phyloP scores from a whole-genome alignment of 2,797 vertebrate genomes.

The Dallia pectoralis region DNA sequence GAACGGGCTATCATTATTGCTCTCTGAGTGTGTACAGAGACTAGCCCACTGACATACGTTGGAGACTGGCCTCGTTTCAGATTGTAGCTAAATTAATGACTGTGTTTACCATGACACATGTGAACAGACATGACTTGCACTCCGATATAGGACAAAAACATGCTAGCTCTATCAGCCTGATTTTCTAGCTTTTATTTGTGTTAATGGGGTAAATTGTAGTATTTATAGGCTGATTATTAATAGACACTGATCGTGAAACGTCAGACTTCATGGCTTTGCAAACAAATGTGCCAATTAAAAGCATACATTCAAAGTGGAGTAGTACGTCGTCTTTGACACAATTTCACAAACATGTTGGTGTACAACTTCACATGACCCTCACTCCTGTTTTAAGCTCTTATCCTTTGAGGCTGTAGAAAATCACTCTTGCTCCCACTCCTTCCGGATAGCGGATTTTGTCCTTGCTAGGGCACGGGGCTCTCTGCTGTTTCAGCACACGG shows the following conservation, averaged over 20 bases:
- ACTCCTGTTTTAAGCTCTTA: slow-evolving; percentile 13
- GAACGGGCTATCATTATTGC: neutral
- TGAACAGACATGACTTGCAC: neutral
- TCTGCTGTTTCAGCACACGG: slow-evolving; percentile 45
- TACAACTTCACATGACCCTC: slow-evolving; percentile 7
- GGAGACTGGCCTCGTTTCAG: neutral
- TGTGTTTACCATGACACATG: slow-evolving; percentile 2
- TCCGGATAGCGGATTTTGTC: slow-evolving; percentile 38
- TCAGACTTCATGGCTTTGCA: neutral
- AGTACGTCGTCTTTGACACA: neutral
- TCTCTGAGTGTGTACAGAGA: neutral
- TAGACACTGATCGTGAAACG: neutral
- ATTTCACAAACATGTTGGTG: neutral
- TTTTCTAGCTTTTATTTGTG: neutral
- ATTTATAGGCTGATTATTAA: no score
- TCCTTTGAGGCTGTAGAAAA: slow-evolving; percentile 19
- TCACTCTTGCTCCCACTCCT: slow-evolving; percentile 9
- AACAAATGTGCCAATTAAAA: no score
- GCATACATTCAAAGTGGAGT: no score
- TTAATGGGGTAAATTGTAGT: no score
- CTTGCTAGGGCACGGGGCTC: slow-evolving; percentile 44
- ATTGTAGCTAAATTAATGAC: neutral
- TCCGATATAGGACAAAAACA: neutral
- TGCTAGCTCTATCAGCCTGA: neutral
- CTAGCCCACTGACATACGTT: slow-evolving; percentile 12